phyloP scores from a whole-genome alignment of 2,888 invertebrate species.

The Drosophila cognata region DNA sequence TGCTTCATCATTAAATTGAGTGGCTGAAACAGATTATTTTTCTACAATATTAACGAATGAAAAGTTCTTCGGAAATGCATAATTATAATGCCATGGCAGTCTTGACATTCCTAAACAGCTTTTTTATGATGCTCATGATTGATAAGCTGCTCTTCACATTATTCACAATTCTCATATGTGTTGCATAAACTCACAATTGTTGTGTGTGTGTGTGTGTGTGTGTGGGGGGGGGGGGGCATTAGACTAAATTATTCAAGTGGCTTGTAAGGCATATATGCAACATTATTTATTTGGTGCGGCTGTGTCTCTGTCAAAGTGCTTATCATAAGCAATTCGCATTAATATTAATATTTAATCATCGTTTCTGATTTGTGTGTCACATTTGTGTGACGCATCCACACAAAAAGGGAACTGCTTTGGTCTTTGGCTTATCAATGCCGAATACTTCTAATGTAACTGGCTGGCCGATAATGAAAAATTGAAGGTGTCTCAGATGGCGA shows the following conservation, averaged over 20 bases:
- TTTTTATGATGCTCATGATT: not conserved
- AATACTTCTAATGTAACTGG: conserved; percentile 10
- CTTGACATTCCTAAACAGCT: not conserved
- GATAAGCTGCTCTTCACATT: not conserved
- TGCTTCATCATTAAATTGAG: conserved; percentile 13
- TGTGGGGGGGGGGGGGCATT: not conserved
- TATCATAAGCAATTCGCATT: conserved; percentile 44
- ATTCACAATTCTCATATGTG: not conserved
- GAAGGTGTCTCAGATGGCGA: not conserved
- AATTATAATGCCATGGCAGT: not conserved
- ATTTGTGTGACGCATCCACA: conserved; percentile 16
- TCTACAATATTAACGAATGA: not conserved
- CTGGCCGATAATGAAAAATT: conserved; percentile 25
- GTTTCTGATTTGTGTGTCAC: not conserved
- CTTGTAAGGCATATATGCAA: not conserved
- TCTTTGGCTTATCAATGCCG: conserved; percentile 36
- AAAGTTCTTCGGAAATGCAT: not conserved
- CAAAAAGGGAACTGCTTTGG: conserved; percentile 35
- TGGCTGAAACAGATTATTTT: not conserved
- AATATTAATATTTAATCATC: conserved; percentile 55
- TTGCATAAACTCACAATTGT: not conserved
- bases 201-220: not conserved
- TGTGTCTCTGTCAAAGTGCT: conserved; percentile 38
- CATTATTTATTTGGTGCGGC: not conserved
- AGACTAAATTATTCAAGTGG: conserved; percentile 4